These are phyloP conservation scores for Actinemys pallida DNA, from an alignment of 2,113 vertebrate genomes.

Conservation along the genomic window DNA sequence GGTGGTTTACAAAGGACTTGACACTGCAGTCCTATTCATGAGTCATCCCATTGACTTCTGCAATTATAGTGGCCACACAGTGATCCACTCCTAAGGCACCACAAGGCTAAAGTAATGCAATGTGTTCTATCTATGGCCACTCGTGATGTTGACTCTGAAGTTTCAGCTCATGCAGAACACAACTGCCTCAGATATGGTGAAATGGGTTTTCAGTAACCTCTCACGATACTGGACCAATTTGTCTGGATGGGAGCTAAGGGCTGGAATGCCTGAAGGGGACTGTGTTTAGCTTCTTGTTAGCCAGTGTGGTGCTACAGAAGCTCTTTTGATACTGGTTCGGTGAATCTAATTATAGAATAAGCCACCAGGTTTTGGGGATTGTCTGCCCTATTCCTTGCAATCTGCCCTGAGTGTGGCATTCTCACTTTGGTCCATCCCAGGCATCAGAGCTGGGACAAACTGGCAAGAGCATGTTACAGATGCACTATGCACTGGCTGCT, in stretches of 20 bases:
- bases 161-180: neutral
- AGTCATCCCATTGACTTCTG: neutral
- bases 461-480: neutral
- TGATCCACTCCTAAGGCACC: accelerated
- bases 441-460: neutral
- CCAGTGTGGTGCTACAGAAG: neutral
- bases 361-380: neutral
- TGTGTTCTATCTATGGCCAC: too few relatives aligned
- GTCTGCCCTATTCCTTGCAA: neutral
- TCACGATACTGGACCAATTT: neutral
- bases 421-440: accelerated
- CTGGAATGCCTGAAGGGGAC: neutral
- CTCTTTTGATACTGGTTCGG: neutral
- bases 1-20: neutral
- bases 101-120: neutral
- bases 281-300: neutral
- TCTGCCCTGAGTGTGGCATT: neutral
- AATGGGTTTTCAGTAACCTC: neutral
- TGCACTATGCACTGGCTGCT: neutral
- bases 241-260: neutral
- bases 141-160: accelerated
- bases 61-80: neutral
- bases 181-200: neutral
- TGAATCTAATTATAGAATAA: neutral
- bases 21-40: neutral